These are phyloP conservation scores for Eupeodes luniger DNA, from an alignment of 2,888 invertebrate genomes.

Conservation along the genomic window DNA sequence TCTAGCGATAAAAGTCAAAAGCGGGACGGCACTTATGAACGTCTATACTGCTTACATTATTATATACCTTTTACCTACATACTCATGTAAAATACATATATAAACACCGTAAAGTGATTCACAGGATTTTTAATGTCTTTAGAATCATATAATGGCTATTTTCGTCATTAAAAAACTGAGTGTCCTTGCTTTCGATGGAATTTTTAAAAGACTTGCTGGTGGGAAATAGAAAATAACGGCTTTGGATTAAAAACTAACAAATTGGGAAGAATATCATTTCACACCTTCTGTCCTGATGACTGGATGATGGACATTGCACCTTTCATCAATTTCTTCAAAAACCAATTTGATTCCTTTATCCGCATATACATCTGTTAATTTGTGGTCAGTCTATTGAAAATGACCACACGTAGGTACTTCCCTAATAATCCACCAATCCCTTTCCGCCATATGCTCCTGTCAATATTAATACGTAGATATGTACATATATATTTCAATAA, in stretches of 20 bases:
- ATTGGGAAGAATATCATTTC: neutral
- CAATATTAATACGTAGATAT: slow-evolving; percentile 47
- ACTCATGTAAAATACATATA: neutral
- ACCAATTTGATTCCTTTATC: neutral
- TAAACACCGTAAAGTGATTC: slow-evolving; percentile 71
- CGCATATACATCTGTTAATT: slow-evolving; percentile 4
- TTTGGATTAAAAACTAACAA: no score
- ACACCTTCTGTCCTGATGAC: neutral
- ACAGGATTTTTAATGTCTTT: slow-evolving; percentile 48
- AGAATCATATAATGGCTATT: neutral
- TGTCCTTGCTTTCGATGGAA: slow-evolving; percentile 4
- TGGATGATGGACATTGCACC: neutral
- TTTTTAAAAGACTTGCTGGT: neutral
- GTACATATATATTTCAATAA: slow-evolving; percentile 37
- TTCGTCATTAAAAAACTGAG: neutral
- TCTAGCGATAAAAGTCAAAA: slow-evolving; percentile 81
- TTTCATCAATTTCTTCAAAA: neutral
- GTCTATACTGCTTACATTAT: slow-evolving; percentile 9
- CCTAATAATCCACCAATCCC: slow-evolving; percentile 44
- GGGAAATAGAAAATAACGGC: no score
- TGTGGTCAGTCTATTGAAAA: slow-evolving; percentile 22
- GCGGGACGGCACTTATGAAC: slow-evolving; percentile 77
- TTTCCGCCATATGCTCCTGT: slow-evolving; percentile 56
- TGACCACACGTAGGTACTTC: slow-evolving; percentile 48
- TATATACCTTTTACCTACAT: neutral